Base-by-base conservation (phyloP, 2,888 invertebrate genomes). In the Cheiracanthium punctorium region DNA sequence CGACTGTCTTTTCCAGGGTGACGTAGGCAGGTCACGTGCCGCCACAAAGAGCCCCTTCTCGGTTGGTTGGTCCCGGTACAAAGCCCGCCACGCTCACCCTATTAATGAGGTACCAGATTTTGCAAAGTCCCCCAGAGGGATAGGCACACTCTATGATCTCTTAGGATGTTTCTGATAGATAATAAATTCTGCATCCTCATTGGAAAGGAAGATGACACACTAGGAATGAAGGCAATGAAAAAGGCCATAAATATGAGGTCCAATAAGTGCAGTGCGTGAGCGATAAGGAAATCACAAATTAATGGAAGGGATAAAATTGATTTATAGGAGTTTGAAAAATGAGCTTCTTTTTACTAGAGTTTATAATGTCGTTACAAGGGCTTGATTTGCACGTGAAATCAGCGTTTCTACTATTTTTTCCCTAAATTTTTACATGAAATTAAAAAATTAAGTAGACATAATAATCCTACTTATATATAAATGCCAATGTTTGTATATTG, bases 101-200 rank as follows among this genome's bases (percentile, higher is more conserved):
- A 65, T 84, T 79, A 77, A 84, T 84, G 77, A 79, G 77, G 67
- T 72, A 71, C 71, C 75, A 73, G 76, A 82, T 82, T 82, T 82
- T 76, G 52, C 64, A 17, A 58, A 58, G 58, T 58, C 24, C 58
- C 58, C 58, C 24, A 12, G 24, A 24, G 58, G 58, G 24, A 48
- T 24, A 5, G 29, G 17, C 48, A 12, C 69, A 29, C 72, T 48
- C 28, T 17, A n/a, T 12, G 30, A 67, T 32, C 67, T 24, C 17
- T 24, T 58, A 24, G 58, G 24, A 58, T 58, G 58, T 24, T 58
- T 5, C 24, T 20, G 58, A 20, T 58, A 24, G 58, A 58, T 58
- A 58, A 58, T 58, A 58, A 58, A 58, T 58, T 58, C 24, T 12
- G 24, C 43, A 58, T 2, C 58, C 17, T 24, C 24, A 24, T 17